phyloP scores from a whole-genome alignment of 1,140 invertebrate species.

The Drosophila ohnishii region DNA sequence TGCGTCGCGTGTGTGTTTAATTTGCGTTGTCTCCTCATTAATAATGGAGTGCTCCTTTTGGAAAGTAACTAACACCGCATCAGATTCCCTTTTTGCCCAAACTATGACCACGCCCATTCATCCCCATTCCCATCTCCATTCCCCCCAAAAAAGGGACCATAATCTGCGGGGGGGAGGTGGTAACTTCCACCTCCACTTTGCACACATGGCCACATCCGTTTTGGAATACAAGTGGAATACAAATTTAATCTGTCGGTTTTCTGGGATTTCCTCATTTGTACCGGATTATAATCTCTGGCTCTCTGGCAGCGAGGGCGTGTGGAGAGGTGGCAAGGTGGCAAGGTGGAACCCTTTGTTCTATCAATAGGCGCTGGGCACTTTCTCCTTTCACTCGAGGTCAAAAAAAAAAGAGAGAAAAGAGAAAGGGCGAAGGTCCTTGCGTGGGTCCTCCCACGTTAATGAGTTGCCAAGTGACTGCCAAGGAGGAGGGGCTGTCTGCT shows the following conservation, averaged over 20 bases:
- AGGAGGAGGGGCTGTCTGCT: constrained; percentile 6
- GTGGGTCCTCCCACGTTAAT: constrained; percentile 52
- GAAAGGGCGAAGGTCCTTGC: constrained; percentile 27
- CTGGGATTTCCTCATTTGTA: constrained; percentile 78
- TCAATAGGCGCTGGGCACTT: constrained; percentile 50
- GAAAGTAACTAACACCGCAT: constrained; percentile 43
- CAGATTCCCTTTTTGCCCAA: constrained; percentile 42
- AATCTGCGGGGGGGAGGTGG: constrained; percentile 25
- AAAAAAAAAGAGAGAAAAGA: background rate
- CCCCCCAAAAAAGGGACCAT: constrained; percentile 3
- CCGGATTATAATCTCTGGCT: constrained; percentile 66
- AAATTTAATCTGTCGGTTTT: constrained; percentile 78
- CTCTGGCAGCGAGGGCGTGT: background rate
- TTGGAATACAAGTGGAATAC: constrained; percentile 67
- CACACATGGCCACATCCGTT: constrained; percentile 71
- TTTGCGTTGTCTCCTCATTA: constrained; percentile 75
- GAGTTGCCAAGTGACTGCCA: constrained; percentile 60
- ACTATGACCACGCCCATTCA: constrained; percentile 44
- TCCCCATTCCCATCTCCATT: background rate
- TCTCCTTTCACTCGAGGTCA: constrained; percentile 39
- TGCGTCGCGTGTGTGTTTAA: constrained; percentile 61
- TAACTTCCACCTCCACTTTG: constrained; percentile 47
- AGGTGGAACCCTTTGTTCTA: constrained; percentile 48
- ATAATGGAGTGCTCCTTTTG: constrained; percentile 65
- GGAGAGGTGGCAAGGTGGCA: constrained; percentile 3